phyloP scores from a whole-genome alignment of 64 coral and sea anemone species.

The Montipora capricornis region DNA sequence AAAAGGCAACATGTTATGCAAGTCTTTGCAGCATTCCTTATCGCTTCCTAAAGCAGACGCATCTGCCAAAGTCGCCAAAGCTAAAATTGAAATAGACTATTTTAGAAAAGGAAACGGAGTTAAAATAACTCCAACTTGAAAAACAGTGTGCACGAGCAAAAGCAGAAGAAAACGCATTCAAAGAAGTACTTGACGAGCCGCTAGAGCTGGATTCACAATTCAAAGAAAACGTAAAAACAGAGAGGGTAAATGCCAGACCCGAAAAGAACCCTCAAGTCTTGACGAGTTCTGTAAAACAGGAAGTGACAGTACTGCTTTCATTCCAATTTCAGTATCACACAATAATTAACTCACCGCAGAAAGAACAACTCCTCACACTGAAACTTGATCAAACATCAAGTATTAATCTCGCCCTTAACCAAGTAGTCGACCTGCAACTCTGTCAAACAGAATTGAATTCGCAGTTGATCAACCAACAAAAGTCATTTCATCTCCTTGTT shows the following conservation, averaged over 20 bases:
- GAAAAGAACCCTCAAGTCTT: background rate
- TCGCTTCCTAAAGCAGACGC: background rate
- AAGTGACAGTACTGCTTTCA: background rate
- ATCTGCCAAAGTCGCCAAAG: background rate
- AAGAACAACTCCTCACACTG: background rate
- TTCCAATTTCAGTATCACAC: background rate
- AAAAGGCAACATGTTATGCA: background rate
- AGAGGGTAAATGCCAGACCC: background rate
- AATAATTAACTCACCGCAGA: background rate
- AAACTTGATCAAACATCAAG: background rate
- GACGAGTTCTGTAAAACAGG: background rate
- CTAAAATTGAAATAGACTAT: constrained; percentile 16
- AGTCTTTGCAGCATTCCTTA: background rate
- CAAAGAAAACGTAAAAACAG: background rate
- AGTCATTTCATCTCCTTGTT: background rate
- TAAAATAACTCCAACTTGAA: background rate
- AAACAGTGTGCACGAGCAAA: background rate
- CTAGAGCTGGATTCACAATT: background rate
- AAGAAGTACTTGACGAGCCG: constrained; percentile 1
- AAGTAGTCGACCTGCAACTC: background rate
- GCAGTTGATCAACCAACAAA: background rate
- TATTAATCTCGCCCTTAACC: background rate
- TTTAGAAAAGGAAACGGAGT: constrained; percentile 12
- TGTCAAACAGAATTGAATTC: constrained; percentile 9
- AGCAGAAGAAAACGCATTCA: constrained; percentile 24